These are phyloP conservation scores for Tanypteryx hageni DNA, from an alignment of 2,888 invertebrate genomes.

Conservation along the genomic window DNA sequence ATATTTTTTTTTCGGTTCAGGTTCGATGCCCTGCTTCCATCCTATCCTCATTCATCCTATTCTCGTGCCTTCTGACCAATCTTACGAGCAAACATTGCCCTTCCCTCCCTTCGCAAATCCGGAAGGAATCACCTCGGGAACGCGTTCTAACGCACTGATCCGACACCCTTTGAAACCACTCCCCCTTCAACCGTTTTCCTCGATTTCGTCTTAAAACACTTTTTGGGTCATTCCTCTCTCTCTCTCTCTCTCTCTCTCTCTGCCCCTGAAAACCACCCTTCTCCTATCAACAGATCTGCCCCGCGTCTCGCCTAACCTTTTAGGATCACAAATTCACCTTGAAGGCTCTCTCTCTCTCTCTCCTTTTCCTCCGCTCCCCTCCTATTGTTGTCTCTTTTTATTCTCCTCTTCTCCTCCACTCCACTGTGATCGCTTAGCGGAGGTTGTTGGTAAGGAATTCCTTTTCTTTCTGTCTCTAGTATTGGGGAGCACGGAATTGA, in stretches of 20 bases:
- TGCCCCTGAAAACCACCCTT: neutral
- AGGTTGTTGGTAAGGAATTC: too few species aligned
- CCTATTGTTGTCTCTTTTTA: too few species aligned
- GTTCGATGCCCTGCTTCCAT: too few species aligned
- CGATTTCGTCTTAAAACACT: neutral
- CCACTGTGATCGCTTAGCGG: too few species aligned
- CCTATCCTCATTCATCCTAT: neutral
- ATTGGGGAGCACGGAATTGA: too few species aligned
- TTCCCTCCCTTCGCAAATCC: neutral
- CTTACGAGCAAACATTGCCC: neutral
- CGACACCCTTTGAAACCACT: neutral
- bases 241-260: neutral
- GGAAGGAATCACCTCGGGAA: neutral
- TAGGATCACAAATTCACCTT: neutral
- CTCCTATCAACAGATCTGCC: neutral
- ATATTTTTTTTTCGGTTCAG: too few species aligned
- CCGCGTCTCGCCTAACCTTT: neutral
- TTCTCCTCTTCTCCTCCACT: too few species aligned
- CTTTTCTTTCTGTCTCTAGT: too few species aligned
- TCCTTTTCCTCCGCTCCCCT: too few species aligned
- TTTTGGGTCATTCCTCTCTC: neutral
- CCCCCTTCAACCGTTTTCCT: neutral
- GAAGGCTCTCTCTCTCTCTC: too few species aligned
- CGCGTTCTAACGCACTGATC: neutral
- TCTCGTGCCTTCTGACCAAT: slow-evolving; percentile 14